These are phyloP conservation scores for Pteruthius melanotis DNA, from an alignment of 2,113 vertebrate genomes.

Conservation along the genomic window DNA sequence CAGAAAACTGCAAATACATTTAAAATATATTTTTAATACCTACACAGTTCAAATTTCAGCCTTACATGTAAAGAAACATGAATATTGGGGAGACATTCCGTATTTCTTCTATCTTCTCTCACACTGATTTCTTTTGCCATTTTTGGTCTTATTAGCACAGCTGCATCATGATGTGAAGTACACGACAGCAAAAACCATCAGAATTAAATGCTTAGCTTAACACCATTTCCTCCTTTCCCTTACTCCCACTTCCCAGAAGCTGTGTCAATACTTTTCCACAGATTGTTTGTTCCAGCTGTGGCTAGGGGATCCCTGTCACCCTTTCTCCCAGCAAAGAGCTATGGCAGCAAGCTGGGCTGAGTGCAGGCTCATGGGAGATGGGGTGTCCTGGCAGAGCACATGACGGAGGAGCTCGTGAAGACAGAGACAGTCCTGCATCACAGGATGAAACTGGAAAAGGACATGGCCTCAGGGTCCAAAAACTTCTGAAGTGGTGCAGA, in stretches of 20 bases:
- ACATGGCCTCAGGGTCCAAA: too few species aligned
- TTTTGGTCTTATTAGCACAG: neutral
- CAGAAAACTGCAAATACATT: neutral
- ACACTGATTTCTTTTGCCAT: neutral
- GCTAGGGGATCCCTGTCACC: too few species aligned
- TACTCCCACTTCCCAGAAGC: neutral
- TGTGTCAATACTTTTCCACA: neutral
- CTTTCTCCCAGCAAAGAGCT: neutral
- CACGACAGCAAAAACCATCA: neutral
- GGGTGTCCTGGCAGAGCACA: neutral
- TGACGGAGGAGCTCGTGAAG: rapidly evolving
- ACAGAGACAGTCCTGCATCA: neutral
- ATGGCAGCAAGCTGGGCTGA: neutral
- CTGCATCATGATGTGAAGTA: neutral
- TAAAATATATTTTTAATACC: neutral
- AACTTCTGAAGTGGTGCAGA: neutral
- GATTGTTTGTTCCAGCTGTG: neutral
- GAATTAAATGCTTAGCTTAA: neutral
- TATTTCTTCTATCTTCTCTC: neutral
- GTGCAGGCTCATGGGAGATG: neutral
- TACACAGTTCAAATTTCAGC: neutral
- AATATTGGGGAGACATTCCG: neutral
- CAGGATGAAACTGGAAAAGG: neutral
- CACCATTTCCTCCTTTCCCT: neutral
- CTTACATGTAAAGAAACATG: neutral